Conservation (phyloP, 1,140 invertebrate genomes). For the Calosoma granatense region DNA sequence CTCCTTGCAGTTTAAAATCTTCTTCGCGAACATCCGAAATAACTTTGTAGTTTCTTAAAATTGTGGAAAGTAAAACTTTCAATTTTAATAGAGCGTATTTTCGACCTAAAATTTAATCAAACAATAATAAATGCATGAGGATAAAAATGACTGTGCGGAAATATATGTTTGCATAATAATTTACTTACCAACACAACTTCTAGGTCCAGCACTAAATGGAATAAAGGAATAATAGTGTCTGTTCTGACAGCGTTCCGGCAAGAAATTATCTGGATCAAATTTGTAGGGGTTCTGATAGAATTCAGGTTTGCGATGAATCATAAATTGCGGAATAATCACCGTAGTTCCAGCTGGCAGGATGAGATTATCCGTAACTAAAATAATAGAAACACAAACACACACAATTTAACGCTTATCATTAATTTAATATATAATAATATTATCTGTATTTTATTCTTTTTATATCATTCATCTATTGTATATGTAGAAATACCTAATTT, state of each 20-base stretch:
- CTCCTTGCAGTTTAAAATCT: conserved; percentile 35
- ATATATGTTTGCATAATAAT: no score
- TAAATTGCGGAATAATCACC: conserved; percentile 37
- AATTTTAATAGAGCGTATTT: conserved; percentile 54
- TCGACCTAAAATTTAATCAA: conserved; percentile 41
- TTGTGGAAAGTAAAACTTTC: conserved; percentile 36
- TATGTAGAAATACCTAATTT: conserved; percentile 44
- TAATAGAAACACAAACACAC: conserved; percentile 14
- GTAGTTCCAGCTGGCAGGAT: conserved; percentile 54
- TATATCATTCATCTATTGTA: no score
- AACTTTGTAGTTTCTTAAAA: conserved; percentile 50
- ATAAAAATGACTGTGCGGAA: neutral
- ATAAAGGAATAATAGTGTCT: conserved; percentile 73
- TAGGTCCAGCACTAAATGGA: conserved; percentile 77
- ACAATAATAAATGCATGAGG: no score
- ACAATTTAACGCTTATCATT: conserved; percentile 11
- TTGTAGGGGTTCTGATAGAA: conserved; percentile 67
- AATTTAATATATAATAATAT: neutral
- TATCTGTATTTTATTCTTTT: conserved; percentile 14
- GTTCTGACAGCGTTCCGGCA: conserved; percentile 61
- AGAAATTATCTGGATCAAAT: conserved; percentile 82
- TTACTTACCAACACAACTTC: conserved; percentile 67
- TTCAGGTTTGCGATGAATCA: conserved; percentile 61
- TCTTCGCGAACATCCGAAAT: conserved; percentile 32
- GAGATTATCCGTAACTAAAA: conserved; percentile 37